phyloP scores from a whole-genome alignment of 2,888 invertebrate genomes.

The Drosophila fulvimacula region DNA sequence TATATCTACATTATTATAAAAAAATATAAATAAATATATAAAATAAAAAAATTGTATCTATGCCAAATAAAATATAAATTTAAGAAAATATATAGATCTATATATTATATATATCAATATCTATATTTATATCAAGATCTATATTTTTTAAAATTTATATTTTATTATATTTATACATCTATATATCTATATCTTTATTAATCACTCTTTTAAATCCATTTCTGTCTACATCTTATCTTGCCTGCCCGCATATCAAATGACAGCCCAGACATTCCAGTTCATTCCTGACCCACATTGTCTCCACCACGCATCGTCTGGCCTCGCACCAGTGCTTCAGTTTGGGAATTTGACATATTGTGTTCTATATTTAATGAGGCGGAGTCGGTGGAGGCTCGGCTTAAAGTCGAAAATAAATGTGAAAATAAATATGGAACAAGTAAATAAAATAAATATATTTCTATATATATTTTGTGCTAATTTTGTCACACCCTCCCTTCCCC shows the following conservation, averaged over 20 bases:
- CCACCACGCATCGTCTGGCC: conserved; percentile 23
- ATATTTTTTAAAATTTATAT: too few relatives aligned
- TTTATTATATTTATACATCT: not conserved
- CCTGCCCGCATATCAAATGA: conserved; percentile 16
- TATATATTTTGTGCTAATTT: conserved; percentile 69
- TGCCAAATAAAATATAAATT: too few relatives aligned
- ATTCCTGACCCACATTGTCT: conserved; percentile 10
- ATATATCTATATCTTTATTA: not conserved
- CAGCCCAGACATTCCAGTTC: not conserved
- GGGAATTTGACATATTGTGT: conserved; percentile 27
- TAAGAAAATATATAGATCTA: too few relatives aligned
- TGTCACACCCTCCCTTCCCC: conserved; percentile 42
- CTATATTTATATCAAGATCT: not conserved
- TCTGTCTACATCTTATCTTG: not conserved
- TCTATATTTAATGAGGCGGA: conserved; percentile 25
- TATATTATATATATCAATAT: not conserved
- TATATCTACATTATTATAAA: too few relatives aligned
- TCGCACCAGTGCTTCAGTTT: conserved; percentile 24
- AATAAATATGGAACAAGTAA: conserved; percentile 16
- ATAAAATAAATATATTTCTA: conserved; percentile 41
- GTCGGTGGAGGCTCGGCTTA: not conserved
- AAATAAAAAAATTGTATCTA: too few relatives aligned
- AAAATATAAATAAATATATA: too few relatives aligned
- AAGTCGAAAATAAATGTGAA: conserved; percentile 7
- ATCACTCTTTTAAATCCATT: not conserved